Evolutionary conservation across 2,888 invertebrate species (phyloP).

Genomic region (Merodon equestris): DNA sequence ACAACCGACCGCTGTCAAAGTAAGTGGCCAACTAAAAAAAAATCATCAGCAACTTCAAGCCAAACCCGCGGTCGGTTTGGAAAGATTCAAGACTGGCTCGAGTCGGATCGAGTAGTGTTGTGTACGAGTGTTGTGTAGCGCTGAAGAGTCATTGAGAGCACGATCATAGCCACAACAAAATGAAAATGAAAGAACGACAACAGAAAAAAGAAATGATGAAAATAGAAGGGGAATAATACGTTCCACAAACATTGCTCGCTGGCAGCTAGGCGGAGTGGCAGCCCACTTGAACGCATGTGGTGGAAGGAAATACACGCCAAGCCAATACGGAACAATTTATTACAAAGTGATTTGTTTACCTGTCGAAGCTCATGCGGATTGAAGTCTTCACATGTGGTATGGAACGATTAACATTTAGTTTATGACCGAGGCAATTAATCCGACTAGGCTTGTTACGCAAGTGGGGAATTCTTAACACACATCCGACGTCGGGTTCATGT

Average conservation of each 20-base stretch:
- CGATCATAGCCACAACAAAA: conserved; percentile 24
- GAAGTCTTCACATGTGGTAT: conserved; percentile 41
- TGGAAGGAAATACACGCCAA: conserved; percentile 48
- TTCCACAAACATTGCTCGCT: conserved; percentile 54
- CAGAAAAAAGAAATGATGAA: background rate
- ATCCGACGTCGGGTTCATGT: too few relatives aligned
- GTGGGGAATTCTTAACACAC: conserved; percentile 1
- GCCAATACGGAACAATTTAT: conserved; percentile 12
- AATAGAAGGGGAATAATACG: conserved; percentile 61
- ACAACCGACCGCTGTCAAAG: conserved; percentile 63
- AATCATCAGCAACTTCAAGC: conserved; percentile 56
- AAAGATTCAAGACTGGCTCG: conserved; percentile 6
- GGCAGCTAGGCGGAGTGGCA: background rate
- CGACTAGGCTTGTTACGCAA: conserved; percentile 51
- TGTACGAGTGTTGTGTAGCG: background rate
- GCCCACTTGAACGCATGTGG: conserved; percentile 52
- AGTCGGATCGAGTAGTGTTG: background rate
- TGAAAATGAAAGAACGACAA: background rate
- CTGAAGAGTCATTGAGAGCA: conserved; percentile 40
- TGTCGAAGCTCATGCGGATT: conserved; percentile 31
- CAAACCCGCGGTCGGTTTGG: conserved; percentile 37
- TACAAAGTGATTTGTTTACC: conserved; percentile 38
- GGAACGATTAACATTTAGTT: conserved; percentile 46
- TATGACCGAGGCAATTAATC: conserved; percentile 50
- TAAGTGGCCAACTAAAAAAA: conserved; percentile 66